Evolutionary conservation across 2,797 vertebrate genomes (phyloP), one percentile per base, ranked within the genome.

Genomic region (Anas acuta): DNA sequence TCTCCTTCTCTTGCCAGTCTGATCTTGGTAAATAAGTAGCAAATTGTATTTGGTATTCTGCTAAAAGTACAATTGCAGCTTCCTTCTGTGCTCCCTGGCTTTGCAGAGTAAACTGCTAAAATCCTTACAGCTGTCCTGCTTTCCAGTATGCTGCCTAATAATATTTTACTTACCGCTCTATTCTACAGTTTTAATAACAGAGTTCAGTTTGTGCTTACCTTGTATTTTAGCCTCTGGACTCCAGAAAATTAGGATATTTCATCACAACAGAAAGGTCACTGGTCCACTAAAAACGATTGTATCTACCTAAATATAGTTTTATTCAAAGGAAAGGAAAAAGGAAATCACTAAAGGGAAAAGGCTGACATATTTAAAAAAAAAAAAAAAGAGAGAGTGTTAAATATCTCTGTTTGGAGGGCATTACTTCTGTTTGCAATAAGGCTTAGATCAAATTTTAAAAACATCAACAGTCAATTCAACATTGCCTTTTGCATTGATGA

Each of bases 41-140:
- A 33, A 83, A 49, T 57, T 64, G 23, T 33, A 47, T 83, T 65
- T 80, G 81, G 37, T 6, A 28, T 41, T 77, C n/a, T 74, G 20
- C 51, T 61, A 37, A 90, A 81, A 75, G 35, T 71, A 15, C 26
- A 21, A 7, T 35, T 95, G 39, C 13, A 76, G 17, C 23, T 57
- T 74, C 5, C 7, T 86, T 51, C 37, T 74, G 9, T 60, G 43
- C 53, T 83, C 8, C 0, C 7, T 62, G 70, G 47, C n/a, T 90
- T 89, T 90, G 65, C 74, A 82, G 33, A 85, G 21, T 71, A 74
- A 89, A 54, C 26, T 92, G 53, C 32, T 84, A 84, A 87, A 83
- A 87, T 43, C 20, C 57, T 67, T 67, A 0, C 12, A 57, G 1
- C 7, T 78, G 19, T 18, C 35, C 57, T 84, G 33, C 32, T 90